Percentiles rank a stretch among this genome's conserved stretches.
Evolutionary conservation across 1,140 invertebrate genomes (phyloP).

Genomic region (Leptestheria dahalacensis): DNA sequence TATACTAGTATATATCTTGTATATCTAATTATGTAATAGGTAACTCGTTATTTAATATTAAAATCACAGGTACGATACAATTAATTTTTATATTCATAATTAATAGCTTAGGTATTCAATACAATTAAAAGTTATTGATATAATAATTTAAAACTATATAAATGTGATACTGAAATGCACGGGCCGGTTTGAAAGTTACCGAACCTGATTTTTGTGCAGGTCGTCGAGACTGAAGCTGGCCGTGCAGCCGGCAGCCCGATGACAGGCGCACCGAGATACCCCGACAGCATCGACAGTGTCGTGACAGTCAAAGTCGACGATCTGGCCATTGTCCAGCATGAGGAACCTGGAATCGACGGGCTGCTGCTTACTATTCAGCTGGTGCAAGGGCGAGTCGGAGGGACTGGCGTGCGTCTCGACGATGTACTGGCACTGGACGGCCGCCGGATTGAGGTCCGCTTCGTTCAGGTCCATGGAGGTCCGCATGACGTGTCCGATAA

Average conservation of each 20-base stretch:
- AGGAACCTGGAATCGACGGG: background rate
- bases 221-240: background rate
- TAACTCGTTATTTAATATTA: no score
- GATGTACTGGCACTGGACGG: background rate
- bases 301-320: background rate
- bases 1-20: no score
- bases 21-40: no score
- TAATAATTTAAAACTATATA: no score
- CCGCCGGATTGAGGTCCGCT: background rate
- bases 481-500: constrained; percentile 11
- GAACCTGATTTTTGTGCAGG: background rate
- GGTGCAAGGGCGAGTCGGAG: background rate
- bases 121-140: no score
- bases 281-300: background rate
- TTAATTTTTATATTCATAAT: no score
- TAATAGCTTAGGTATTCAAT: no score
- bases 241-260: background rate
- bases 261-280: background rate
- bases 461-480: constrained; percentile 6
- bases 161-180: no score
- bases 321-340: background rate
- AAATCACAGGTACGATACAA: no score
- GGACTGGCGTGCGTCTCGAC: background rate
- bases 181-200: background rate
- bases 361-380: background rate